A percentile compares a stretch with the other conserved stretches of the same genome.
Conservation (phyloP, 2,797 vertebrate species). For the Rhinella marina region DNA sequence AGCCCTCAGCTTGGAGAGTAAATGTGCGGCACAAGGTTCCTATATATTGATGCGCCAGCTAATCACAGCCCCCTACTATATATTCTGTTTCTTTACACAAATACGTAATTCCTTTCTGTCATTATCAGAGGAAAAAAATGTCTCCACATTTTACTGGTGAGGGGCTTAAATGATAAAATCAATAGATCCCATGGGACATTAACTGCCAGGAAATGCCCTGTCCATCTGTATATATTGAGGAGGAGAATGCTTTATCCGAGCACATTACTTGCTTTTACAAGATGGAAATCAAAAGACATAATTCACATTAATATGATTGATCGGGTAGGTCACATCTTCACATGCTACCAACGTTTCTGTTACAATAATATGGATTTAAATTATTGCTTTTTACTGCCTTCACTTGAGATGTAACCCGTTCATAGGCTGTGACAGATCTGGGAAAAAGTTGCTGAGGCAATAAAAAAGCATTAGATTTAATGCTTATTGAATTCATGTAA, state of each 20-base stretch:
- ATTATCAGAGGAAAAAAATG: slow-evolving; percentile 57
- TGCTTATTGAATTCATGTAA: slow-evolving; percentile 39
- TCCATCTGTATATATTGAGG: slow-evolving; percentile 59
- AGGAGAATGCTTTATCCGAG: slow-evolving; percentile 53
- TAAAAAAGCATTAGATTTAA: slow-evolving; percentile 18
- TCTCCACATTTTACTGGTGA: slow-evolving; percentile 61
- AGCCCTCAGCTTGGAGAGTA: background rate
- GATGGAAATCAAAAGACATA: slow-evolving; percentile 61
- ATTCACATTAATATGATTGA: slow-evolving; percentile 63
- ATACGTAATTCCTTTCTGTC: slow-evolving; percentile 50
- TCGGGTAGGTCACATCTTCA: slow-evolving; percentile 55
- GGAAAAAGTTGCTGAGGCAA: slow-evolving; percentile 44
- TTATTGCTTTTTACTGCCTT: slow-evolving; percentile 59
- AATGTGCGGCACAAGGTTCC: background rate
- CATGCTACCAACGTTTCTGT: slow-evolving; percentile 47
- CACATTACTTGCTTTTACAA: slow-evolving; percentile 59
- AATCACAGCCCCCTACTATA: background rate
- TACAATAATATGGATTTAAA: slow-evolving; percentile 60
- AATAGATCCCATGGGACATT: slow-evolving; percentile 60
- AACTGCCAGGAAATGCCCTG: slow-evolving; percentile 61
- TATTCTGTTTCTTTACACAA: slow-evolving; percentile 43
- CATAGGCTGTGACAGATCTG: slow-evolving; percentile 20
- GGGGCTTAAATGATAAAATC: slow-evolving; percentile 61
- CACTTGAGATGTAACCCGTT: slow-evolving; percentile 49
- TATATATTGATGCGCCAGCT: background rate